Percentiles rank a stretch among this genome's conserved stretches.
phyloP scores from a whole-genome alignment of 2,113 vertebrate species.

The Morone chrysops region DNA sequence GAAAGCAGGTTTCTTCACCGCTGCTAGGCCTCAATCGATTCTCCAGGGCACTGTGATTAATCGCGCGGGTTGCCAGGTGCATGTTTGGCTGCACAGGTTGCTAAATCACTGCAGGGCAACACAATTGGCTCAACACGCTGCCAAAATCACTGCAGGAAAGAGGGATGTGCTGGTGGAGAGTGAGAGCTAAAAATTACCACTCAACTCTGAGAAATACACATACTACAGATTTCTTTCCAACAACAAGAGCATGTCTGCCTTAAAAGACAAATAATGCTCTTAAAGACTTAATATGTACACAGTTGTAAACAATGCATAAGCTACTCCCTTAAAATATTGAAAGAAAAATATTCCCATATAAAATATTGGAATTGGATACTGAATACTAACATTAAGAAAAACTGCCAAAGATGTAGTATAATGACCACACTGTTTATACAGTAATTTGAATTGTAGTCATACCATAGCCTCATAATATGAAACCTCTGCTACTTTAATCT shows the following conservation, averaged over 20 bases:
- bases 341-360: not conserved
- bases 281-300: too few species aligned
- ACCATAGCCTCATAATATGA: not conserved
- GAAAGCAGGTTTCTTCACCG: not conserved
- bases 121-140: slow-evolving; percentile 60
- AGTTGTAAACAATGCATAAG: not conserved
- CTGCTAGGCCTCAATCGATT: slow-evolving; percentile 46
- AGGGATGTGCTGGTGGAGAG: slow-evolving; percentile 33
- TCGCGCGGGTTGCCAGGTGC: slow-evolving; percentile 54
- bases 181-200: slow-evolving; percentile 30
- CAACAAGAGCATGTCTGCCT: not conserved
- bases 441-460: not conserved
- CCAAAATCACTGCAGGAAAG: slow-evolving; percentile 62
- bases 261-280: too few species aligned
- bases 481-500: not conserved
- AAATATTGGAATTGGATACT: not conserved
- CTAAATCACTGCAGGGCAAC: slow-evolving; percentile 64
- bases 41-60: slow-evolving; percentile 40
- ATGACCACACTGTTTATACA: not conserved
- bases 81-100: slow-evolving; percentile 48
- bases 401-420: not conserved
- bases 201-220: not conserved
- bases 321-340: too few species aligned
- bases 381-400: not conserved
- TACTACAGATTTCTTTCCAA: not conserved